Conservation (phyloP, 2,113 vertebrate species). For the Nipponia nippon region DNA sequence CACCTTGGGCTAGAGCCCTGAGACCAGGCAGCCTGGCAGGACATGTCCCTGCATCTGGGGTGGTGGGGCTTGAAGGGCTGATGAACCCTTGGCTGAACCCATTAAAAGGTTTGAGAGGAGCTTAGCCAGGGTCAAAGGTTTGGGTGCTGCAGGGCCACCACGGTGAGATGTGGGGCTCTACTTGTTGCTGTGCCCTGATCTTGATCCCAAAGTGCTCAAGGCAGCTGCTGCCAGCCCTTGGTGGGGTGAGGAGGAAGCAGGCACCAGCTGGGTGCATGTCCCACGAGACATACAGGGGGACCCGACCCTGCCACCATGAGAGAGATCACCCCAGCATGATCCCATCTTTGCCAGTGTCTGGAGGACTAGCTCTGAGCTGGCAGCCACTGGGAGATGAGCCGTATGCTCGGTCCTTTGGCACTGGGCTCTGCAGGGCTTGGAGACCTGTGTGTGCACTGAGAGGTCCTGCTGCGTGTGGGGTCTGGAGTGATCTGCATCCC, state of each 20-base stretch:
- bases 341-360: not conserved
- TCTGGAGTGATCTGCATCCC: not conserved
- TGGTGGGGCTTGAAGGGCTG: not conserved
- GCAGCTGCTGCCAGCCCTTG: not conserved
- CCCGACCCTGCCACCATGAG: not conserved
- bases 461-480: not conserved
- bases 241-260: not conserved
- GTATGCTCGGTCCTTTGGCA: rapidly evolving
- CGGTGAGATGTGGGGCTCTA: rapidly evolving
- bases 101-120: not conserved
- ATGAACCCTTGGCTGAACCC: not conserved
- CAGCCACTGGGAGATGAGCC: not conserved
- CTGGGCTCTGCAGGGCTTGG: not conserved
- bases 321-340: not conserved
- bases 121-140: not conserved
- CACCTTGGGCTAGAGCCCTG: not conserved
- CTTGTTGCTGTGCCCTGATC: not conserved
- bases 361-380: not conserved
- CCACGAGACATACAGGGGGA: not conserved
- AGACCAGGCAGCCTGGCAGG: not conserved
- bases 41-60: not conserved
- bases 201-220: not conserved
- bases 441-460: not conserved
- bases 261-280: not conserved
- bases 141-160: not conserved